phyloP scores from a whole-genome alignment of 2,888 invertebrate genomes.

The Euzophera pinguis region DNA sequence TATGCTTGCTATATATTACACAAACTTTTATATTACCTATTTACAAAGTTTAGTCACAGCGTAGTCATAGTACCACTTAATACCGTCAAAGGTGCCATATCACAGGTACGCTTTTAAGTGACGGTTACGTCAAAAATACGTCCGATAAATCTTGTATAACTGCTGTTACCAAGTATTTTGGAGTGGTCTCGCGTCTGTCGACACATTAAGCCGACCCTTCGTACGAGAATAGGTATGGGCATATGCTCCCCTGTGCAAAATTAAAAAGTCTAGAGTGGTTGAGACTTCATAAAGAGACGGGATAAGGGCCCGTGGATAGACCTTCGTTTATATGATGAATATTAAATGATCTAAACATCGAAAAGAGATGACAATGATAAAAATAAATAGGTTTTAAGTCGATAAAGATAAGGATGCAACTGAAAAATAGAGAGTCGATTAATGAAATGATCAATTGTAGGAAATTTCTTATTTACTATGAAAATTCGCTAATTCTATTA shows the following conservation, averaged over 20 bases:
- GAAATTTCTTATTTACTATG: too few species aligned
- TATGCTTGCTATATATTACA: too few species aligned
- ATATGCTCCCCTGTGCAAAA: slow-evolving; percentile 66
- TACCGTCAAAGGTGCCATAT: slow-evolving; percentile 9
- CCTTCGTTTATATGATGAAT: neutral
- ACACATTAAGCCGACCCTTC: slow-evolving; percentile 48
- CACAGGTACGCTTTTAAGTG: slow-evolving; percentile 10
- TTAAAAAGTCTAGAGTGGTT: slow-evolving; percentile 59
- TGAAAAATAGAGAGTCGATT: too few species aligned
- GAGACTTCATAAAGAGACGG: slow-evolving; percentile 49
- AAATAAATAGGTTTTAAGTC: too few species aligned
- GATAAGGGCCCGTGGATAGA: neutral
- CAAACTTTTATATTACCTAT: too few species aligned
- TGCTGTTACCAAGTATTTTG: slow-evolving; percentile 25
- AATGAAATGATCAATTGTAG: too few species aligned
- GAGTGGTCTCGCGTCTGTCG: slow-evolving; percentile 44
- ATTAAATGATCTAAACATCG: too few species aligned
- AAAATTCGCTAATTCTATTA: too few species aligned
- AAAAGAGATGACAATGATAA: too few species aligned
- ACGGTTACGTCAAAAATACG: slow-evolving; percentile 4
- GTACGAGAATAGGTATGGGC: slow-evolving; percentile 20
- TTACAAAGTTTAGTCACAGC: neutral
- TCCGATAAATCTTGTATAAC: slow-evolving; percentile 38
- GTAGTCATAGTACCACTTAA: neutral
- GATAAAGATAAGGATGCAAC: too few species aligned